Base-by-base conservation (phyloP, 2,113 vertebrate species). In the Athene cunicularia region DNA sequence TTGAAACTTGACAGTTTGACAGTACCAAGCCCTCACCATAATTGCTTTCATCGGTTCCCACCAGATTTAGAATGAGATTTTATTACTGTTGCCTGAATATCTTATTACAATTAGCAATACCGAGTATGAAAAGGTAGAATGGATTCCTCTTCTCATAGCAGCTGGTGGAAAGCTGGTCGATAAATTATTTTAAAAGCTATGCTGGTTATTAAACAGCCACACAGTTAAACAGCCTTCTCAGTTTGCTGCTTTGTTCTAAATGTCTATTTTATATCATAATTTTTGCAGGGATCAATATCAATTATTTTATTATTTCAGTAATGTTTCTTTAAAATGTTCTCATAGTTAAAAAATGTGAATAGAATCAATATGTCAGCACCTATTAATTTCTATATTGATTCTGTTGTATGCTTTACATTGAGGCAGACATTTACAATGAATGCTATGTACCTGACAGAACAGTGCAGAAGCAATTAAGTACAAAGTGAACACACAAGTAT, bases 21-120 rank as follows among this genome's bases (percentile, higher is more conserved):
- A 95, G 84, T 90, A 73, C 47, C 74, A 94, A 84, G 24, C 35
- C 55, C 56, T 68, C 17, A 8, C 70, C 30, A 19, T 81, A 93
- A 95, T 95, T 91, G 74, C 77, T 95, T 93, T 74, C 60, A 71
- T 58, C 22, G 4, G 52, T 79, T 97, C 47, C 58, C 90, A 89
- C 45, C 55, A 66, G 62, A 43, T 91, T 96, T 88, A 33, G 63
- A 86, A 95, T 49, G 37, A 95, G 53, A 39, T 93, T 70, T 88
- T 94, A 33, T 66, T 93, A 64, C 53, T 88, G 11, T 80, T 88
- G 52, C 52, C 50, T 93, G 79, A 67, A 39, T 95, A 88, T 90
- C 79, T 83, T 77, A 77, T 86, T 88, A 63, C 56, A 94, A 50
- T 94, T 92, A 94, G 68, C 58, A 89, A 28, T 73, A 82, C 4